Evolutionary conservation across 1,140 invertebrate species (phyloP), one percentile per base, ranked within the genome.

Genomic region (Cephus cinctus): DNA sequence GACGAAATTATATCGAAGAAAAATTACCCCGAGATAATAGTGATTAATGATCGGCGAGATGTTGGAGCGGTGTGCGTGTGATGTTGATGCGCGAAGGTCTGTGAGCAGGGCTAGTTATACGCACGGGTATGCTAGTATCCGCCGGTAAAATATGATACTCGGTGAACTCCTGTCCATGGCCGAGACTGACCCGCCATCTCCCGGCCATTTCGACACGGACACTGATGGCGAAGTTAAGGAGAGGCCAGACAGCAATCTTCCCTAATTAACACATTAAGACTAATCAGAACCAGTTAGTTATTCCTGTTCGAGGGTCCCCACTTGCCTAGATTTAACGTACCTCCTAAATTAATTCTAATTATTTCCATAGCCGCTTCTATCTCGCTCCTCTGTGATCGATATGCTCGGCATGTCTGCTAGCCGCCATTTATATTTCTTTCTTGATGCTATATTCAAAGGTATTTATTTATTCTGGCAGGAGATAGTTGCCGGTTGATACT

Each of bases 241-340:
- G 52, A 35, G 54, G 57, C 47, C 60, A 58, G 60, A 68, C 64
- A 55, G 58, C 57, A 64, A 61, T 16, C 5, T 27, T 6, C 27
- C 25, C 36, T 32, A 74, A 75, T 75, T 75, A 75, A 75, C 72
- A 70, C 72, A 75, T 75, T 75, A 72, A 75, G 64, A 73, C 65
- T 73, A 71, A 75, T 75, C 71, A 73, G 59, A 72, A 65, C 54
- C 67, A 61, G 66, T 69, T 65, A 68, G 61, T 69, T 63, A 70
- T 70, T 74, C 63, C 58, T 60, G 60, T 63, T 60, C 57, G 59
- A 20, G 55, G 61, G 59, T 58, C 64, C n/a, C 70, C 72, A 73
- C 70, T 75, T 63, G 68, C 65, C 60, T 72, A 75, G 70, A 75
- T 75, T 75, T 72, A 75, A 72, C 63, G 54, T 69, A 64, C 67